Conservation (phyloP, 1,140 invertebrate species). For the Bombus sibiricus region DNA sequence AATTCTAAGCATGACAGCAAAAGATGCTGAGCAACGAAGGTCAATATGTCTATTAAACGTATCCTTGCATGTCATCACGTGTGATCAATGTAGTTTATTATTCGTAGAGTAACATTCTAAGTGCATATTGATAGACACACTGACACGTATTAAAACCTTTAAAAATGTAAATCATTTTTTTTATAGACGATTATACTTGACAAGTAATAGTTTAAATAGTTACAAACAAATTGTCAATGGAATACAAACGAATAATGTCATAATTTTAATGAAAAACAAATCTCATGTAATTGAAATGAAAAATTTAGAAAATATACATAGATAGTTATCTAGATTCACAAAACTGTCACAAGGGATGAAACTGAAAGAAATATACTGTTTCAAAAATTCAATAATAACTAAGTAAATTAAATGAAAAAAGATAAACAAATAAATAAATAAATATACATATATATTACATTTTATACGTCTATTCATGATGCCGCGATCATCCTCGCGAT, state of each 20-base stretch:
- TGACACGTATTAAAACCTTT: slow-evolving; percentile 24
- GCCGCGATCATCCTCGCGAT: slow-evolving; percentile 31
- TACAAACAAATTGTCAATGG: background rate
- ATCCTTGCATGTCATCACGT: slow-evolving; percentile 78
- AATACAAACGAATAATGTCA: background rate
- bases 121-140: slow-evolving; percentile 36
- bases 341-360: background rate
- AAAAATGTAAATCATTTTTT: background rate
- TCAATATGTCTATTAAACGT: slow-evolving; percentile 16
- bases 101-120: slow-evolving; percentile 59
- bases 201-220: background rate
- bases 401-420: background rate
- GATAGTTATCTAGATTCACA: background rate
- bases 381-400: background rate
- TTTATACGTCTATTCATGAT: slow-evolving; percentile 47
- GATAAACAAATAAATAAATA: too few relatives aligned
- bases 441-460: slow-evolving; percentile 7
- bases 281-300: too few relatives aligned
- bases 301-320: background rate
- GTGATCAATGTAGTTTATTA: slow-evolving; percentile 70
- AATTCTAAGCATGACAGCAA: slow-evolving; percentile 31
- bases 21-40: slow-evolving; percentile 57
- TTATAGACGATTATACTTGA: background rate
- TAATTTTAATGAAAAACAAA: background rate
- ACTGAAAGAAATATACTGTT: too few relatives aligned